Evolutionary conservation across 2,797 vertebrate species (phyloP), one percentile per base, ranked within the genome.

Genomic region (Muscicapa striata): DNA sequence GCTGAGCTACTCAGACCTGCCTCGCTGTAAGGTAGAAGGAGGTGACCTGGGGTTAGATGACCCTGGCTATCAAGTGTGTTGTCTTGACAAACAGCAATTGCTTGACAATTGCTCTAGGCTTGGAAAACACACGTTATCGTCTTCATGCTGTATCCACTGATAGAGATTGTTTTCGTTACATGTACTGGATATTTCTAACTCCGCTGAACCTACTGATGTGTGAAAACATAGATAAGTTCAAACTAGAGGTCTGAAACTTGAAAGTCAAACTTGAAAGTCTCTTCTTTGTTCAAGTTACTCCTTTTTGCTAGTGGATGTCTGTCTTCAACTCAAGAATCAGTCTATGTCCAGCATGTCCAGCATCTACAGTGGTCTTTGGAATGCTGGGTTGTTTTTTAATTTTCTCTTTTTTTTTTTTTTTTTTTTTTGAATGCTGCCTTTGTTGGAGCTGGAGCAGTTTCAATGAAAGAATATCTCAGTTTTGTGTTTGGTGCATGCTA

Each of bases 151-250:
- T 87, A 90, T 76, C 59, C 90, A 32, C 89, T 85, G 94, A 93
- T 83, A 96, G 90, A 89, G 88, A n/a, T 77, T 95, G 90, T 87
- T 96, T 95, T 95, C 63, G 8, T 94, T 92, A 81, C 87, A 54
- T 72, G 4, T 26, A 40, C 59, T 80, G 78, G 57, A 2, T 92
- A 83, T 84, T 94, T 87, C 88, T 82, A 84, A 62, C 90, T 90
- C 68, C 5, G 7, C 63, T 46, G 76, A 78, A 79, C 55, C 43
- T 90, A 72, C 57, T 55, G 63, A 91, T 95, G 64, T 96, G 78
- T 90, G 87, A 91, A 92, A 95, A 95, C 74, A 64, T 6, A 94
- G 85, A 87, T 82, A 94, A 93, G 36, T 93, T 94, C 83, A 82
- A 82, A 88, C 57, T 23, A 76, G 52, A 73, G 57, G 13, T 84